Conservation (phyloP, 2,113 vertebrate species). For the Okapia johnstoni region DNA sequence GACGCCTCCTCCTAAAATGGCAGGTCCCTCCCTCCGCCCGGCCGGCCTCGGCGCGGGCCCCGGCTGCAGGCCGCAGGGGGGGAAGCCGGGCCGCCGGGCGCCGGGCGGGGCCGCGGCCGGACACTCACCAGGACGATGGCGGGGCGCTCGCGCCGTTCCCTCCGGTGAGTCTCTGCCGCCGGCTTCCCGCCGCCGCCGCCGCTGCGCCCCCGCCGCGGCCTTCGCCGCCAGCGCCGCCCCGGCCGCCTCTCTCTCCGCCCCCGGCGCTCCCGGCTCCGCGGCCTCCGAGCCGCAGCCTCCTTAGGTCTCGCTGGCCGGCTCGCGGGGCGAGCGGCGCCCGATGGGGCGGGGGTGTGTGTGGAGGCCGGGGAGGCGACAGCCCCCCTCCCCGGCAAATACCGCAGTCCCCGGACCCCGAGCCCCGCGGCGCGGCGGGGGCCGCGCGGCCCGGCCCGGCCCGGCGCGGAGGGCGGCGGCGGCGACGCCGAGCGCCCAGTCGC, state of each 20-base stretch:
- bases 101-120: constrained; percentile 48
- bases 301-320: constrained; percentile 65
- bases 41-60: constrained; percentile 26
- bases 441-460: constrained; percentile 36
- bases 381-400: constrained; percentile 73
- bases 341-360: background rate
- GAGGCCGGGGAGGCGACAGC: constrained; percentile 56
- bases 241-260: constrained; percentile 45
- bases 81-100: background rate
- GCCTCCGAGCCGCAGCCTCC: constrained; percentile 44
- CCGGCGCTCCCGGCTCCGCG: constrained; percentile 22
- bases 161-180: constrained; percentile 60
- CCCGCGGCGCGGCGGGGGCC: constrained; percentile 48
- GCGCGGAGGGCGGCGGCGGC: constrained; percentile 53
- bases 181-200: constrained; percentile 3
- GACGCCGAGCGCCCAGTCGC: constrained; percentile 60
- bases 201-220: constrained; percentile 61
- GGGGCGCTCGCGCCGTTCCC: constrained; percentile 57
- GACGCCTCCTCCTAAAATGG: constrained; percentile 70
- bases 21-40: constrained; percentile 67
- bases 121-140: constrained; percentile 72
- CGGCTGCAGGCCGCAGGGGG: constrained; percentile 27
- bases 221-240: constrained; percentile 66
- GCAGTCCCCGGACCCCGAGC: constrained; percentile 74
- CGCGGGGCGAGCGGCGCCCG: constrained; percentile 50